These are phyloP conservation scores for Aricia agestis DNA, from an alignment of 1,140 invertebrate species.

Conservation along the genomic window DNA sequence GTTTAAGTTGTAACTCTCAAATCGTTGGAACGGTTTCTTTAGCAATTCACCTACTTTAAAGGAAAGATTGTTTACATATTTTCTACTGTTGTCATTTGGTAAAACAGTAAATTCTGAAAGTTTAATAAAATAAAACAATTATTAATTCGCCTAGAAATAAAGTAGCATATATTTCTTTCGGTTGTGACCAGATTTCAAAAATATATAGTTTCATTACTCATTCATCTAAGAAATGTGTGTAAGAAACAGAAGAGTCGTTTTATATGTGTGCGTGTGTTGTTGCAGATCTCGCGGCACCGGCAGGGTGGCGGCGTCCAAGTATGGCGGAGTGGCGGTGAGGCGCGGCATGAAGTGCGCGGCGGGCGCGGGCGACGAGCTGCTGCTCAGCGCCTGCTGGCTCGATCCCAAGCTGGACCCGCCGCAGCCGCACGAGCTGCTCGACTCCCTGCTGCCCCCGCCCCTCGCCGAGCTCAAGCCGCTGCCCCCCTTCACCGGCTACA, in stretches of 20 bases:
- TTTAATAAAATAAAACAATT: no score
- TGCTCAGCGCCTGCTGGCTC: conserved; percentile 77
- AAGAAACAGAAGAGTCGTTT: not conserved
- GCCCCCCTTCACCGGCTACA: conserved; percentile 90
- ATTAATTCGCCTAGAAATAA: no score
- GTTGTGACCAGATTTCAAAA: no score
- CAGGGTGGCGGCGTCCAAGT: conserved; percentile 74
- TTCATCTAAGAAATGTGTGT: not conserved
- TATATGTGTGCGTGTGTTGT: conserved; percentile 20
- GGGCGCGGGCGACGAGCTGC: conserved; percentile 69
- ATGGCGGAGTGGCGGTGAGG: conserved; percentile 65
- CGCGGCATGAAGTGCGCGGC: conserved; percentile 66
- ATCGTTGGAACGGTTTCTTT: no score
- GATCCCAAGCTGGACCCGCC: conserved; percentile 68
- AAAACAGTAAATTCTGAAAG: no score
- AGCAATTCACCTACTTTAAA: no score
- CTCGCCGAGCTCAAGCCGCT: conserved; percentile 91
- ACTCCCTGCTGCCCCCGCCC: conserved; percentile 79
- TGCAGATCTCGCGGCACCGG: conserved; percentile 31
- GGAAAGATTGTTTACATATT: no score
- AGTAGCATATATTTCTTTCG: no score
- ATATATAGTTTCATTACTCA: no score
- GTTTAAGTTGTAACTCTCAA: no score
- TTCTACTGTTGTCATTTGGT: no score
- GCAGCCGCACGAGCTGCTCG: conserved; percentile 66